Evolutionary conservation across 2,113 vertebrate species (phyloP), one percentile per base, ranked within the genome.

Genomic region (Gallinago paraguaiae): DNA sequence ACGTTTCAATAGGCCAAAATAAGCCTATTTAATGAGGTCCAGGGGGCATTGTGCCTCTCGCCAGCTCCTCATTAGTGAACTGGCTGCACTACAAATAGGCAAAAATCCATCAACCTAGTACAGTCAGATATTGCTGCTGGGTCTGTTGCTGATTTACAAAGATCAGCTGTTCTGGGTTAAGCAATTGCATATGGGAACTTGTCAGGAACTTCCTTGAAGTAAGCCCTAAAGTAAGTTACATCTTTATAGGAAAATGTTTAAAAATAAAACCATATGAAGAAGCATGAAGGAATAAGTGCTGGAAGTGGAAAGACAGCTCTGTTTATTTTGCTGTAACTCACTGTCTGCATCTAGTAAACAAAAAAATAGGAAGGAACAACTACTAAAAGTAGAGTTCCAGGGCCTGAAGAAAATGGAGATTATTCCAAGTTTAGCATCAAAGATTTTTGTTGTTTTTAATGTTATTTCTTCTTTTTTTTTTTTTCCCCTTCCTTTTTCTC

Each of bases 191-290:
- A 79, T 92, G 95, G 92, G 72, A 94, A 50, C 77, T 91, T 94
- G 88, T 95, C 3, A 2, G 74, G 83, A 94, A 79, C 83, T 97
- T 96, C 93, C 92, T 96, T 79, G 61, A 76, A 93, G 88, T 96
- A 95, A 96, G 96, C 93, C 86, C 69, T 96, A 92, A 96, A 96
- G 88, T 96, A 93, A 94, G 93, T 88, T 96, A 94, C 92, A 93
- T 86, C 80, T 91, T 95, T 80, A 95, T 78, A 67, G 61, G 76
- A 84, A 88, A 93, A 81, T 41, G 39, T 65, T 93, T 91, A 79
- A 96, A 97, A 97, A 86, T 79, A 87, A 96, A 96, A 96, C 83
- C 95, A 93, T 89, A 87, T 94, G 90, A 96, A 86, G 51, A 51
- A 83, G 35, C 41, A 61, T 16, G 37, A 71, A 70, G 64, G 33